Evolutionary conservation across 1,140 invertebrate genomes (phyloP).

Genomic region (Littorina saxatilis): DNA sequence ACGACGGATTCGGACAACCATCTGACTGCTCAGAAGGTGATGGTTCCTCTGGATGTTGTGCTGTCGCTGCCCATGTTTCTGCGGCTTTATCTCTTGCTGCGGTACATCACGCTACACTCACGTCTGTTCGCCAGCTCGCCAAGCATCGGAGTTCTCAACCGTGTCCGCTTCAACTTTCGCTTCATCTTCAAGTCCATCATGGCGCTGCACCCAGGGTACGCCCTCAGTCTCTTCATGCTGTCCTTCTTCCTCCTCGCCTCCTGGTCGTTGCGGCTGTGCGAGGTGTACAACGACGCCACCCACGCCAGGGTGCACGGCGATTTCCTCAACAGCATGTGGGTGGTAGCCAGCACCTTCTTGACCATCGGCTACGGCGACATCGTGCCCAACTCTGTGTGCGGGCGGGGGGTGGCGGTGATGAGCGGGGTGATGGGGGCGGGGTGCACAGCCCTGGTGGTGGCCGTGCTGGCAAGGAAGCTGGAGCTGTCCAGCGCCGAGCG

Average conservation of each 20-base stretch:
- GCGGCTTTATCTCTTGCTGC: constrained; percentile 68
- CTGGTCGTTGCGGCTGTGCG: constrained; percentile 71
- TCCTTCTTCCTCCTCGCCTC: constrained; percentile 67
- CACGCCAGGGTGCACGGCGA: constrained; percentile 58
- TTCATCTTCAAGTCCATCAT: constrained; percentile 76
- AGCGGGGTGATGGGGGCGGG: constrained; percentile 74
- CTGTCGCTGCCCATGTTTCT: constrained; percentile 74
- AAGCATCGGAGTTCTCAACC: constrained; percentile 74
- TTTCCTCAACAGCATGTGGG: constrained; percentile 74
- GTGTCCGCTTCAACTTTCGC: constrained; percentile 72
- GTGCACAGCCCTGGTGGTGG: constrained; percentile 74
- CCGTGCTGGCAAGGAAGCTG: constrained; percentile 72
- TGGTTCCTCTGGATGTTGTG: constrained; percentile 66
- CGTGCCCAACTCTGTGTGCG: constrained; percentile 72
- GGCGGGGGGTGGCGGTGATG: constrained; percentile 70
- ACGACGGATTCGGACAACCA: constrained; percentile 41
- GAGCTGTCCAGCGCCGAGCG: constrained; percentile 73
- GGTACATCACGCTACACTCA: constrained; percentile 73
- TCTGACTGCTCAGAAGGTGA: constrained; percentile 2
- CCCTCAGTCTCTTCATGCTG: constrained; percentile 68
- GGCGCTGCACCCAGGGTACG: constrained; percentile 72
- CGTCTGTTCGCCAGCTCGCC: constrained; percentile 72
- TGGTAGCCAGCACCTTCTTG: constrained; percentile 74
- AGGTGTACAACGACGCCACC: constrained; percentile 61
- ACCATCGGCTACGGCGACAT: constrained; percentile 75